Evolutionary conservation across 2,113 vertebrate genomes (phyloP).

Genomic region (Tonatia bakeri): DNA sequence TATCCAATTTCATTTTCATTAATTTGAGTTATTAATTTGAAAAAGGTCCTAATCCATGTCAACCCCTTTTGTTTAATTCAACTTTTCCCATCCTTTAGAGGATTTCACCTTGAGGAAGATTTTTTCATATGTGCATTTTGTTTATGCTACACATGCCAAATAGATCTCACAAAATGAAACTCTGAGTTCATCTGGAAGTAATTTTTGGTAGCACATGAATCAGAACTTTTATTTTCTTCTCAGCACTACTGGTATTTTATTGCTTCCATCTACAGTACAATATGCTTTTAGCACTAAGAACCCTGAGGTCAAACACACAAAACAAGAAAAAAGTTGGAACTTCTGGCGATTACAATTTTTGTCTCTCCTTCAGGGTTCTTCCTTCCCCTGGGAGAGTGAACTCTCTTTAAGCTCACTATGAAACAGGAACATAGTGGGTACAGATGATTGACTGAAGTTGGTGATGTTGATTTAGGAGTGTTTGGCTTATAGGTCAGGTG

Average conservation of each 20-base stretch:
- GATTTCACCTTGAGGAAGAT: not conserved
- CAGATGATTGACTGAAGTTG: slow-evolving; percentile 49
- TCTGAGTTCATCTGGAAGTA: slow-evolving; percentile 63
- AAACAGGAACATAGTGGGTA: slow-evolving; percentile 35
- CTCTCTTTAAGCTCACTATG: slow-evolving; percentile 47
- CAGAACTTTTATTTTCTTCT: slow-evolving; percentile 71
- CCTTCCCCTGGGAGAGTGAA: slow-evolving; percentile 31
- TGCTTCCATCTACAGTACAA: slow-evolving; percentile 60
- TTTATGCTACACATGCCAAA: slow-evolving; percentile 61
- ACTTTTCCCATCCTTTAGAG: not conserved
- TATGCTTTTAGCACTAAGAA: slow-evolving; percentile 65
- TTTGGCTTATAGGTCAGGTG: slow-evolving; percentile 32
- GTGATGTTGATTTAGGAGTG: slow-evolving; percentile 55
- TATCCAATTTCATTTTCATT: slow-evolving; percentile 22
- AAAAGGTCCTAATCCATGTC: slow-evolving; percentile 20
- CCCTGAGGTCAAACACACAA: slow-evolving; percentile 53
- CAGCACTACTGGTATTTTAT: slow-evolving; percentile 66
- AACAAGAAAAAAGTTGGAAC: slow-evolving; percentile 60
- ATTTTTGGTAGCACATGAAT: slow-evolving; percentile 69
- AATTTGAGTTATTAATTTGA: slow-evolving; percentile 6
- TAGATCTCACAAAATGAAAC: slow-evolving; percentile 52
- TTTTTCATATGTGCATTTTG: slow-evolving; percentile 50
- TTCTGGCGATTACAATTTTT: slow-evolving; percentile 53
- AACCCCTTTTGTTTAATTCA: slow-evolving; percentile 37
- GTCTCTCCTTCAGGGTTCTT: slow-evolving; percentile 42